A percentile compares a stretch with the other conserved stretches of the same genome.
Conservation (phyloP, 2,113 vertebrate species). For the Phocoena sinus region DNA sequence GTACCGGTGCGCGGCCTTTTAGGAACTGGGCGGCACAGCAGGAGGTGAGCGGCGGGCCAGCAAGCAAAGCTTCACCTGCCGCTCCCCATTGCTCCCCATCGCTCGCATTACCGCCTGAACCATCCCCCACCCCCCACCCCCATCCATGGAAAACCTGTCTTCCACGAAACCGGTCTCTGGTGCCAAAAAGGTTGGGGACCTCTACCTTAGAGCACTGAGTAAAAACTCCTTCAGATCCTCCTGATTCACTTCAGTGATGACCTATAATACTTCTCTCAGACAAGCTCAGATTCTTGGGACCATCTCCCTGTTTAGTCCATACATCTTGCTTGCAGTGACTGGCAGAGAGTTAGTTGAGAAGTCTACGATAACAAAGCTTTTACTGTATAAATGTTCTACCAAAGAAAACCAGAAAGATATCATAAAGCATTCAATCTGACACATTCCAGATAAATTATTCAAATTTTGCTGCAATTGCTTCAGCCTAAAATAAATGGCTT, state of each 20-base stretch:
- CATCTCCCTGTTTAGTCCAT: neutral
- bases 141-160: no score
- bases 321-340: neutral
- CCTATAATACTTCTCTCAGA: neutral
- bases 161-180: no score
- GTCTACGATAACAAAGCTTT: neutral
- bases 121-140: no score
- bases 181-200: no score
- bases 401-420: constrained; percentile 10
- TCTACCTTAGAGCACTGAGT: neutral
- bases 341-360: neutral
- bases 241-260: neutral
- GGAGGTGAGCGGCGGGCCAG: no score
- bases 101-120: no score
- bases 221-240: neutral
- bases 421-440: constrained; percentile 22
- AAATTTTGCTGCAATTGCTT: constrained; percentile 29
- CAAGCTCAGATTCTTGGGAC: neutral
- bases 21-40: no score
- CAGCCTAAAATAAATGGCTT: constrained; percentile 40
- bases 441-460: constrained; percentile 41
- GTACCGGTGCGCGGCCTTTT: no score
- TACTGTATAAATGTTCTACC: constrained; percentile 2
- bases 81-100: no score
- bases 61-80: no score